Base-by-base conservation (phyloP, 2,888 invertebrate genomes). In the Holacanthella duospinosa region DNA sequence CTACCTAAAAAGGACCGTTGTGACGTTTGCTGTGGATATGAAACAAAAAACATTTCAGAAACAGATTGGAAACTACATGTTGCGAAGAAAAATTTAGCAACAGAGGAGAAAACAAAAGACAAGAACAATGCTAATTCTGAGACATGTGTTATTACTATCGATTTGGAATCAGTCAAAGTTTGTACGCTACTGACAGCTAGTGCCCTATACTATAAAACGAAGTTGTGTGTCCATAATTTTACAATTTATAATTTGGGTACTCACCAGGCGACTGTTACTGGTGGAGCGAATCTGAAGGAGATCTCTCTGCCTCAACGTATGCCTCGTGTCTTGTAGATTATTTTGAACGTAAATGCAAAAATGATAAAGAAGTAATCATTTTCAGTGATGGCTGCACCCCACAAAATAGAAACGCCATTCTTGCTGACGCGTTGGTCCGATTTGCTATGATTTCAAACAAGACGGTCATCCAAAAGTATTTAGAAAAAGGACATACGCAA, bases 271-370 rank as follows among this genome's bases (percentile, higher is more conserved):
- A 66, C 54, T 73, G 74, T 56, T 75, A 71, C 63, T 53, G 71
- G 28, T 74, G 74, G 74, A 61, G 68, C 59, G 74, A 75, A 61
- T n/a, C n/a, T n/a, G n/a, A n/a, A n/a, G n/a, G n/a, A n/a, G n/a
- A n/a, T n/a, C n/a, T n/a, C n/a, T n/a, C n/a, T n/a, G n/a, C n/a
- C n/a, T n/a, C n/a, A n/a, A n/a, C n/a, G n/a, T n/a, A n/a, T n/a
- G n/a, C n/a, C n/a, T n/a, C n/a, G n/a, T n/a, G n/a, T n/a, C n/a
- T n/a, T n/a, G n/a, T n/a, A n/a, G n/a, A n/a, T n/a, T n/a, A n/a
- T n/a, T n/a, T n/a, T n/a, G n/a, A n/a, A n/a, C n/a, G n/a, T n/a
- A n/a, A n/a, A n/a, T n/a, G n/a, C n/a, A n/a, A n/a, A n/a, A n/a
- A n/a, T n/a, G n/a, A n/a, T n/a, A n/a, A n/a, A n/a, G n/a, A n/a